Percentiles rank a stretch among this genome's conserved stretches.
These are phyloP conservation scores for Pachypsylla venusta DNA, from an alignment of 1,140 invertebrate species.

Conservation along the genomic window DNA sequence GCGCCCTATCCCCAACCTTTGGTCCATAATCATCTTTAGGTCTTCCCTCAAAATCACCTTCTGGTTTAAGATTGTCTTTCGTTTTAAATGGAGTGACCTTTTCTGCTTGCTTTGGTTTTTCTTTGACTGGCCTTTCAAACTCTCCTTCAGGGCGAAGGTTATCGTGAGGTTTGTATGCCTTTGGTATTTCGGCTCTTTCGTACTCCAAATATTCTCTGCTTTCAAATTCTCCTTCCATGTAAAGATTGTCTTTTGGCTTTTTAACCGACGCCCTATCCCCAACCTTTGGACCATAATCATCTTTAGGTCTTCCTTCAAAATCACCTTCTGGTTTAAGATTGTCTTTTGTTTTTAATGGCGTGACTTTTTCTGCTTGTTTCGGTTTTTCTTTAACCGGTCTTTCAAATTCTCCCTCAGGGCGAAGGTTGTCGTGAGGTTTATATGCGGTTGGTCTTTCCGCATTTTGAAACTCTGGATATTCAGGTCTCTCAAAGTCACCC, in stretches of 20 bases:
- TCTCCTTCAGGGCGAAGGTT: conserved; percentile 37
- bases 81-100: conserved; percentile 36
- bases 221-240: conserved; percentile 28
- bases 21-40: conserved; percentile 32
- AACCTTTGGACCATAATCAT: conserved; percentile 18
- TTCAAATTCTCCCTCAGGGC: conserved; percentile 36
- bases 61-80: conserved; percentile 34
- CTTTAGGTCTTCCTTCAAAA: conserved; percentile 27
- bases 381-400: conserved; percentile 32
- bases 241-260: conserved; percentile 37
- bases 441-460: conserved; percentile 33
- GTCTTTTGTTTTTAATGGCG: conserved; percentile 31
- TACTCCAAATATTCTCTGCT: conserved; percentile 25
- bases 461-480: conserved; percentile 24
- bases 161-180: conserved; percentile 29
- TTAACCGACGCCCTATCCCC: conserved; percentile 28
- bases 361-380: conserved; percentile 35
- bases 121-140: conserved; percentile 29
- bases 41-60: conserved; percentile 34
- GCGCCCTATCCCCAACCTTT: conserved; percentile 33
- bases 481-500: conserved; percentile 32
- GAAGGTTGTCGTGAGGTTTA: conserved; percentile 39
- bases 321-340: conserved; percentile 39
- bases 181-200: conserved; percentile 29
- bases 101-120: conserved; percentile 33